These are phyloP conservation scores for Hemaris fuciformis DNA, from an alignment of 2,888 invertebrate species.

Conservation along the genomic window DNA sequence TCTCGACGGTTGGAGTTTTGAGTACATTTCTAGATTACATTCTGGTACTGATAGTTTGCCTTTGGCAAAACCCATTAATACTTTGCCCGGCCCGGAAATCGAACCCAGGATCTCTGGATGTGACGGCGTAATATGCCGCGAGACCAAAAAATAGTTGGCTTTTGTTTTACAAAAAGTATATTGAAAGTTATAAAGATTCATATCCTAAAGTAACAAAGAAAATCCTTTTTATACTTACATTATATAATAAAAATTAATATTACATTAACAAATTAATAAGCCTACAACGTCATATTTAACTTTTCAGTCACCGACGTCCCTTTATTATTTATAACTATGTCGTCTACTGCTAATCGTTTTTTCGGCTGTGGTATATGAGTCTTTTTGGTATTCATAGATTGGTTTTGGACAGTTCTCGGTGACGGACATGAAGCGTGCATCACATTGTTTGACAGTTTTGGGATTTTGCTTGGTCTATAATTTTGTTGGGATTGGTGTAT, in stretches of 20 bases:
- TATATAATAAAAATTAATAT: slow-evolving; percentile 13
- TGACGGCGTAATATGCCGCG: too few relatives aligned
- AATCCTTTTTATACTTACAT: not conserved
- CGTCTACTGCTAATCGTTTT: slow-evolving; percentile 31
- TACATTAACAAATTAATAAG: slow-evolving; percentile 23
- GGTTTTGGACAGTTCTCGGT: not conserved
- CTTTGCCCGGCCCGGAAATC: too few relatives aligned
- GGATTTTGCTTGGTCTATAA: slow-evolving; percentile 44
- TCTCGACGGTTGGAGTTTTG: too few relatives aligned
- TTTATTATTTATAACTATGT: slow-evolving; percentile 26
- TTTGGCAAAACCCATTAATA: too few relatives aligned
- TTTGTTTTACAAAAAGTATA: too few relatives aligned
- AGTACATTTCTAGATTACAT: too few relatives aligned
- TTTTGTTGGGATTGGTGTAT: slow-evolving; percentile 12
- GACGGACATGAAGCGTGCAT: not conserved
- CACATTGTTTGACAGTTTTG: slow-evolving; percentile 28
- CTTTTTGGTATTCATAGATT: slow-evolving; percentile 12
- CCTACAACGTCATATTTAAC: slow-evolving; percentile 43
- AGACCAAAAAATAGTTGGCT: too few relatives aligned
- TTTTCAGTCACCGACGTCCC: slow-evolving; percentile 23
- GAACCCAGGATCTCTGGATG: too few relatives aligned
- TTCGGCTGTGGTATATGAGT: slow-evolving; percentile 43
- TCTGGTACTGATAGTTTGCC: too few relatives aligned
- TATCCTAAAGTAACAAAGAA: too few relatives aligned
- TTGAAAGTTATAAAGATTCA: too few relatives aligned